A percentile compares a stretch with the other conserved stretches of the same genome.
These are phyloP conservation scores for Coendou prehensilis DNA, from an alignment of 2,797 vertebrate genomes.

Conservation along the genomic window DNA sequence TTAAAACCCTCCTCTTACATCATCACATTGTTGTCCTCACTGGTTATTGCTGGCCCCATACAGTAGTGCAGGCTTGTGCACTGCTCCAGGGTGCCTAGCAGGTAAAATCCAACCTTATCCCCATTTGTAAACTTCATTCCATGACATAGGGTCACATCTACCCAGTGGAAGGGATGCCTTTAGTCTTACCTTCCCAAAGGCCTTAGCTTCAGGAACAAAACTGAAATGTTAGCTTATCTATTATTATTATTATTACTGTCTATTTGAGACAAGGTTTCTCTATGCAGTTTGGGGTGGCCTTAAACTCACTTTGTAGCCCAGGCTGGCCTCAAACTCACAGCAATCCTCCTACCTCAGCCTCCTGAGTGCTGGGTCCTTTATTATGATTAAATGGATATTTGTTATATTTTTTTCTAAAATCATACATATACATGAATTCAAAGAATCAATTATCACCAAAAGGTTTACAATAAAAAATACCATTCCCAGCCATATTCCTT, in stretches of 20 bases:
- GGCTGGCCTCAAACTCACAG: background rate
- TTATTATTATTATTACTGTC: background rate
- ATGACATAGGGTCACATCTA: background rate
- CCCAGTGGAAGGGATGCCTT: background rate
- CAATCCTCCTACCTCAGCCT: background rate
- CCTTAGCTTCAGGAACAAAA: conserved; percentile 1
- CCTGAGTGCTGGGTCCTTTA: background rate
- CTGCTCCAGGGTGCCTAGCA: background rate
- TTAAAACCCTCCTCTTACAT: background rate
- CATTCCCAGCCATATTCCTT: background rate
- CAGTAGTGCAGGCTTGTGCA: background rate
- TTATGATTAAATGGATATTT: background rate
- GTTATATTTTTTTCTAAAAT: background rate
- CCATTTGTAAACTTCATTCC: background rate
- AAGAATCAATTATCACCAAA: conserved; percentile 8
- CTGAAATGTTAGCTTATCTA: background rate
- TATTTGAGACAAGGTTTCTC: background rate
- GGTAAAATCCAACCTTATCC: background rate
- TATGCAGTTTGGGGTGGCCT: background rate
- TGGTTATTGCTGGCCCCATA: background rate
- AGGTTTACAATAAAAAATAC: conserved; percentile 30
- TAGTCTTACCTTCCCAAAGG: background rate
- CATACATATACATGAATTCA: background rate
- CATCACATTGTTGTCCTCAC: background rate
- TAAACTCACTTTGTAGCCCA: background rate